Evolutionary conservation across 2,888 invertebrate genomes (phyloP).

Genomic region (Lamellibrachia columna): DNA sequence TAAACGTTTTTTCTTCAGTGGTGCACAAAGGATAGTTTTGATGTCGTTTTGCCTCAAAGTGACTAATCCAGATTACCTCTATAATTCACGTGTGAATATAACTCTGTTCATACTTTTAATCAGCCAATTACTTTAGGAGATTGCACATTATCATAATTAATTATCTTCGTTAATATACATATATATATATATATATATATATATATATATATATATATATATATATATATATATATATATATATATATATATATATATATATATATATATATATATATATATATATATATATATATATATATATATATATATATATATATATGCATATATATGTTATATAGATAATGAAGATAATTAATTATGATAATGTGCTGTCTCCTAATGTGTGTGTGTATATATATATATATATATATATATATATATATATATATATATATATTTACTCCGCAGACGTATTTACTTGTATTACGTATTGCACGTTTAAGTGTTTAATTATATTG

Average conservation of each 20-base stretch:
- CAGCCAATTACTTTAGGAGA: too few relatives aligned
- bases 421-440: background rate
- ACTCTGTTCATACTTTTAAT: background rate
- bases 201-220: too few relatives aligned
- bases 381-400: too few relatives aligned
- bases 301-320: slow-evolving; percentile 14
- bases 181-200: too few relatives aligned
- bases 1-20: background rate
- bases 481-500: background rate
- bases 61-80: background rate
- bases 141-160: too few relatives aligned
- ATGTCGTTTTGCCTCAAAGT: background rate
- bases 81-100: background rate
- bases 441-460: background rate
- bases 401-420: slow-evolving; percentile 16
- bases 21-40: background rate
- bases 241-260: too few relatives aligned
- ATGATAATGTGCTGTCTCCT: too few relatives aligned
- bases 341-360: too few relatives aligned
- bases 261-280: too few relatives aligned
- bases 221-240: too few relatives aligned
- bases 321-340: background rate
- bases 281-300: slow-evolving; percentile 7
- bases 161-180: too few relatives aligned
- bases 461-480: background rate